These are phyloP conservation scores for Mellilla xanthometata DNA, from an alignment of 2,888 invertebrate species.

Conservation along the genomic window DNA sequence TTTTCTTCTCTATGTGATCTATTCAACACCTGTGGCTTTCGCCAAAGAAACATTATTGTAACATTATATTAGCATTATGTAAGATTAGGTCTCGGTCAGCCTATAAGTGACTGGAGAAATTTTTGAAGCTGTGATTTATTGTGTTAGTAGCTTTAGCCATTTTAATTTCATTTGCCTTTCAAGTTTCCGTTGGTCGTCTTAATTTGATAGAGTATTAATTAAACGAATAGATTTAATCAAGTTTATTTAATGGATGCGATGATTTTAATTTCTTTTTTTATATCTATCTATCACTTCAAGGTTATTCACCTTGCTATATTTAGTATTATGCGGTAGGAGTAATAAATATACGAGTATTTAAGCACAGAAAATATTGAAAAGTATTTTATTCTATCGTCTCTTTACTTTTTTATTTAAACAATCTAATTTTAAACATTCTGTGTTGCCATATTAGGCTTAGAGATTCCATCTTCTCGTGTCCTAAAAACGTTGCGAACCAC, in stretches of 20 bases:
- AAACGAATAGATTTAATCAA: no score
- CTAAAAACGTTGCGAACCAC: slow-evolving; percentile 28
- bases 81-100: slow-evolving; percentile 69
- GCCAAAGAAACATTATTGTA: slow-evolving; percentile 49
- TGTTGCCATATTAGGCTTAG: slow-evolving; percentile 25
- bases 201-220: no score
- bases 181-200: slow-evolving; percentile 12
- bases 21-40: slow-evolving; percentile 61
- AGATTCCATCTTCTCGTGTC: slow-evolving; percentile 30
- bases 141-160: slow-evolving; percentile 13
- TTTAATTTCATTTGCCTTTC: slow-evolving; percentile 22
- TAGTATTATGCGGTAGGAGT: no score
- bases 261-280: no score
- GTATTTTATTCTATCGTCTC: no score
- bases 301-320: no score
- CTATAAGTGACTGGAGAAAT: slow-evolving; percentile 50
- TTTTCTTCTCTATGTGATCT: slow-evolving; percentile 2
- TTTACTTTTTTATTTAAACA: slow-evolving; percentile 8
- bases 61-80: slow-evolving; percentile 57
- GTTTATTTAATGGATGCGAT: no score
- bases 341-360: no score
- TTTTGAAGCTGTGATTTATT: slow-evolving; percentile 37
- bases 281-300: no score
- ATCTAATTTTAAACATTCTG: slow-evolving; percentile 6
- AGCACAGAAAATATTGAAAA: no score